Conservation (phyloP, 2,113 vertebrate genomes). For the Tympanuchus pallidicinctus region DNA sequence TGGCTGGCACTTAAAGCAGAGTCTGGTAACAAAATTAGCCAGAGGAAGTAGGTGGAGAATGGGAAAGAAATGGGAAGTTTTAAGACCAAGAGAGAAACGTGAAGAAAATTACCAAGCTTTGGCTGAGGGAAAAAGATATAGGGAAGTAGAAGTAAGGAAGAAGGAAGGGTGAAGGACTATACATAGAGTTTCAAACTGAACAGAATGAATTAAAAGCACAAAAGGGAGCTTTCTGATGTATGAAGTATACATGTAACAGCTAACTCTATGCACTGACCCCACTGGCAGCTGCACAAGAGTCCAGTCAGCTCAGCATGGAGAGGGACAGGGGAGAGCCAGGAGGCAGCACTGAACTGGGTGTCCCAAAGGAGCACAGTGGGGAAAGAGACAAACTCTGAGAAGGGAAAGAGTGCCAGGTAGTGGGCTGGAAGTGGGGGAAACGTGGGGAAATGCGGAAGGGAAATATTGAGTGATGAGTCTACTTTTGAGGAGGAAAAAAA, state of each 20-base stretch:
- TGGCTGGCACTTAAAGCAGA: neutral
- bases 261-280: neutral
- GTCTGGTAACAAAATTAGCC: neutral
- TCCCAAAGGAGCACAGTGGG: neutral
- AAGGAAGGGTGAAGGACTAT: neutral
- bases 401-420: neutral
- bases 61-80: neutral
- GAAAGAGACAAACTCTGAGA: neutral
- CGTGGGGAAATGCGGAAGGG: neutral
- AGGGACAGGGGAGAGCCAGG: neutral
- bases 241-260: neutral
- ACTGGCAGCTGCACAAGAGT: neutral
- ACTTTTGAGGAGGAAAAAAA: conserved; percentile 35
- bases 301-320: neutral
- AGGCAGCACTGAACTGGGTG: neutral
- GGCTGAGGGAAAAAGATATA: neutral
- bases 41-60: neutral
- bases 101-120: neutral
- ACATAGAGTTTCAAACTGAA: neutral
- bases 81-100: neutral
- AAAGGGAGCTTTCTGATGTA: neutral
- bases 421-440: neutral
- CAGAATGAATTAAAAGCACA: neutral
- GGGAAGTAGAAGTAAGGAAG: neutral
- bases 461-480: neutral